A percentile compares a stretch with the other conserved stretches of the same genome.
Conservation (phyloP, 2,113 vertebrate species). For the Hemibagrus wyckioides region DNA sequence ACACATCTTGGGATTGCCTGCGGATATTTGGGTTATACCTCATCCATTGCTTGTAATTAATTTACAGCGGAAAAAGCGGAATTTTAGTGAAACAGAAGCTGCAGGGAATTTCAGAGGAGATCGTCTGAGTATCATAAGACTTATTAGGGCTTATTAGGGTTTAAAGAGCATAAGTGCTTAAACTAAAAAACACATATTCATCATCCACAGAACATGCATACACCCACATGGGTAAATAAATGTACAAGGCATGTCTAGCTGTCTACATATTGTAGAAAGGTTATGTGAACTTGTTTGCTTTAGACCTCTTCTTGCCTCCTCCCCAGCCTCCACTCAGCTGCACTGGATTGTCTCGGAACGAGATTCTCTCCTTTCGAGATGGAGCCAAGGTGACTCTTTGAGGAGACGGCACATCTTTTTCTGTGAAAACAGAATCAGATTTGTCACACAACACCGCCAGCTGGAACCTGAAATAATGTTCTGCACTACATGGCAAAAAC, state of each 20-base stretch:
- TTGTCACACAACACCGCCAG: neutral
- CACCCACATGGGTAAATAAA: slow-evolving; percentile 15
- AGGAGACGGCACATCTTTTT: slow-evolving; percentile 70
- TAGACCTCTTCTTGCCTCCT: slow-evolving; percentile 83
- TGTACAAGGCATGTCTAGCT: slow-evolving; percentile 29
- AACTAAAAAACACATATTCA: slow-evolving; percentile 31
- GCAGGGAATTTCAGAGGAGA: slow-evolving; percentile 45
- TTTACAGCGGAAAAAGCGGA: slow-evolving; percentile 55
- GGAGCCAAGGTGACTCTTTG: slow-evolving; percentile 66
- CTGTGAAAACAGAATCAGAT: slow-evolving; percentile 66
- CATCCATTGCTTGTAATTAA: slow-evolving; percentile 61
- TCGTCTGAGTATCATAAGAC: slow-evolving; percentile 45
- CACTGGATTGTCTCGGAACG: slow-evolving; percentile 82
- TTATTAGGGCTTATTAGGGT: slow-evolving; percentile 3
- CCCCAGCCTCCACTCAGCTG: slow-evolving; percentile 89
- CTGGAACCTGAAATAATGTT: slow-evolving; percentile 5
- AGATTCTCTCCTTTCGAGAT: slow-evolving; percentile 79
- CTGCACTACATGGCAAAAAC: slow-evolving; percentile 3
- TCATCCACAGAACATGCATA: slow-evolving; percentile 31
- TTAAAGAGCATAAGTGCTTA: slow-evolving; percentile 39
- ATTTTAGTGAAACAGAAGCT: slow-evolving; percentile 57
- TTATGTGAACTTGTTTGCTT: slow-evolving; percentile 61
- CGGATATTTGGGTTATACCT: slow-evolving; percentile 66
- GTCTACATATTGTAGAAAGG: slow-evolving; percentile 15
- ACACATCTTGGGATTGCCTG: slow-evolving; percentile 56